Evolutionary conservation across 2,797 vertebrate species (phyloP), one percentile per base, ranked within the genome.

Genomic region (Neopelma chrysocephalum): DNA sequence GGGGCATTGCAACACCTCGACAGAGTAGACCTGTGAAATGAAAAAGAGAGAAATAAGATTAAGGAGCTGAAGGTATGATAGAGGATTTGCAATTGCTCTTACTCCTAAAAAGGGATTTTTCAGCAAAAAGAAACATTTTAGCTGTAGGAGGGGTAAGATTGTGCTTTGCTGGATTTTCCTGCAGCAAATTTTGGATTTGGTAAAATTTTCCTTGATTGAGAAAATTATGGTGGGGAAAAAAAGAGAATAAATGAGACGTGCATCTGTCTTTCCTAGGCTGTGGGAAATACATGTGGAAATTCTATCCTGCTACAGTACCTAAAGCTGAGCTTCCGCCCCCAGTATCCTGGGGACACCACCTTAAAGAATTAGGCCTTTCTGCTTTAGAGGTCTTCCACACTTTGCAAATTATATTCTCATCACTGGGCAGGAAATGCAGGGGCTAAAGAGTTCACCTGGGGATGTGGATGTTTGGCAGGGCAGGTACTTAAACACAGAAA

Each of bases 1-100:
- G 99, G 99, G 36, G 99, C 99, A 5, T 99, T 99, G 97, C 99
- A 99, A 97, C 99, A 99, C 84, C 99, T 98, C 1, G 99, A 98
- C 94, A 99, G 97, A 90, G 99, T 98, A 95, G 98, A 98, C 98
- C 98, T 99, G 94, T 51, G 51, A 86, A 91, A 88, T 2, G 8
- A 68, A 84, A 66, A 80, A 69, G 29, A 87, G 27, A 78, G 15
- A 89, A 85, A 17, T 27, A 64, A 75, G 27, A 71, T 22, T 18
- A 42, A 78, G 53, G 29, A 73, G 8, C 2, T 45, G 53, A 56
- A 5, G 29, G 4, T 4, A 43, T 9, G 8, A 26, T 40, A 43
- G 2, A 54, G 25, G 21, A 75, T 51, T 83, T 95, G 38, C 36
- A 90, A 48, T 32, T 73, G 21, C 4, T 70, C 10, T 31, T 48